These are phyloP conservation scores for Aurelia coerulea DNA, from an alignment of 30 jellyfish, hydroid and myxozoan species.

Conservation along the genomic window DNA sequence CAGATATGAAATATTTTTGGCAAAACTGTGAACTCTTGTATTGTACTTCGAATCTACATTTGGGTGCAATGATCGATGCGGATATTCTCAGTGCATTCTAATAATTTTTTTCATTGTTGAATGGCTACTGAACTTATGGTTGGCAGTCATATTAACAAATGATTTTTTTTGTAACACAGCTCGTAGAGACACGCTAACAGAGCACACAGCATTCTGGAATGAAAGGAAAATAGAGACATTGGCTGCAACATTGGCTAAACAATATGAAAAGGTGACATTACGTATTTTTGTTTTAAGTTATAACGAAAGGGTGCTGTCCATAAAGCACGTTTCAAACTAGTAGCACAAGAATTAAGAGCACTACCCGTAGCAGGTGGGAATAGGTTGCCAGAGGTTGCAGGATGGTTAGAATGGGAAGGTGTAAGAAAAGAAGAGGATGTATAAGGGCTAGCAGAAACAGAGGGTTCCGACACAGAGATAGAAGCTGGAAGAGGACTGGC, in stretches of 20 bases:
- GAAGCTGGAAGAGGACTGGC: neutral
- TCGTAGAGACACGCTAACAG: slow-evolving; percentile 21
- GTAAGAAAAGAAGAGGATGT: neutral
- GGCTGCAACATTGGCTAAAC: slow-evolving; percentile 44
- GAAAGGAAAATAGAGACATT: slow-evolving; percentile 36
- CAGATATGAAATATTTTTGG: too few relatives aligned
- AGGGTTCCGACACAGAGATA: neutral
- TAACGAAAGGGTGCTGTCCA: neutral
- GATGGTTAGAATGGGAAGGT: neutral
- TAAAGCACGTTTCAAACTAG: too few relatives aligned
- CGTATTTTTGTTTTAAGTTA: neutral
- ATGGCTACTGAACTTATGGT: too few relatives aligned
- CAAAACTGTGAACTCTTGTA: too few relatives aligned
- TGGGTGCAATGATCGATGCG: too few relatives aligned
- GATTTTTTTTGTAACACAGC: neutral
- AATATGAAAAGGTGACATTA: slow-evolving; percentile 39
- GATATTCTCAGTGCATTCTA: too few relatives aligned
- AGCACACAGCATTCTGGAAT: slow-evolving; percentile 67
- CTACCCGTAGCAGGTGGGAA: too few relatives aligned
- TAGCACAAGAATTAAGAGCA: too few relatives aligned
- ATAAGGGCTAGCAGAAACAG: neutral
- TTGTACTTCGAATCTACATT: too few relatives aligned
- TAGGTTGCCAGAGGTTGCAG: neutral
- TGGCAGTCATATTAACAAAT: neutral
- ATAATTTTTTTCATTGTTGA: too few relatives aligned